A percentile compares a stretch with the other conserved stretches of the same genome.
phyloP scores from a whole-genome alignment of 1,140 invertebrate genomes.

The Ericerus pela region DNA sequence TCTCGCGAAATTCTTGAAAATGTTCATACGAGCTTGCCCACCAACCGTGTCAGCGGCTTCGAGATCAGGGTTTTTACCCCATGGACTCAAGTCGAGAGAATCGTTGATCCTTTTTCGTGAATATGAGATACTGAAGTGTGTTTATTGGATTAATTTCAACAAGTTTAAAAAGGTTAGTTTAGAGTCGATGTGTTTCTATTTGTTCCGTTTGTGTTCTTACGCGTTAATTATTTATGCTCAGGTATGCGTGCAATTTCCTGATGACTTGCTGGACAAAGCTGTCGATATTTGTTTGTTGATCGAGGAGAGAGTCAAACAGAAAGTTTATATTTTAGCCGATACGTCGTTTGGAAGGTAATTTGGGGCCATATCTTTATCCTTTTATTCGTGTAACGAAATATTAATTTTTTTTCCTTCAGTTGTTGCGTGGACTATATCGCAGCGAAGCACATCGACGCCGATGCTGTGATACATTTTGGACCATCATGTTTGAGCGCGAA shows the following conservation, averaged over 20 bases:
- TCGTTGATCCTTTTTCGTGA: no score
- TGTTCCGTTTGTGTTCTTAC: no score
- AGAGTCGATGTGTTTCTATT: no score
- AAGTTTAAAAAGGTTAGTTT: no score
- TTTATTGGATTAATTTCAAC: no score
- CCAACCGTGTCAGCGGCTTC: no score
- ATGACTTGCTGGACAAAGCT: conserved; percentile 56
- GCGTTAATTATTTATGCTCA: conserved; percentile 33
- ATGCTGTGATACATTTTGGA: conserved; percentile 83
- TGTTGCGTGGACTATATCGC: conserved; percentile 89
- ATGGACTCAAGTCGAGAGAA: no score
- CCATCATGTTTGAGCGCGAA: conserved; percentile 64
- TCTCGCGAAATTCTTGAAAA: no score
- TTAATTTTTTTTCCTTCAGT: conserved; percentile 34
- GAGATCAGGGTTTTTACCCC: no score
- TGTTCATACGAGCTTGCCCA: no score
- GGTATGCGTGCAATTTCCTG: conserved; percentile 86
- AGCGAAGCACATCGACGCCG: conserved; percentile 66
- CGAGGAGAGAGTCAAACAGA: conserved; percentile 38
- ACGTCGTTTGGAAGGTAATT: conserved; percentile 76
- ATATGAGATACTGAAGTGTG: no score
- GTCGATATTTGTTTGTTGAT: conserved; percentile 48
- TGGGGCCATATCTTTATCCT: background rate
- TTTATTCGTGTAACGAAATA: conserved; percentile 12
- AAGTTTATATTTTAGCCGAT: conserved; percentile 76